Evolutionary conservation across 2,113 vertebrate species (phyloP), one percentile per base, ranked within the genome.

Genomic region (Hippocampus comes): DNA sequence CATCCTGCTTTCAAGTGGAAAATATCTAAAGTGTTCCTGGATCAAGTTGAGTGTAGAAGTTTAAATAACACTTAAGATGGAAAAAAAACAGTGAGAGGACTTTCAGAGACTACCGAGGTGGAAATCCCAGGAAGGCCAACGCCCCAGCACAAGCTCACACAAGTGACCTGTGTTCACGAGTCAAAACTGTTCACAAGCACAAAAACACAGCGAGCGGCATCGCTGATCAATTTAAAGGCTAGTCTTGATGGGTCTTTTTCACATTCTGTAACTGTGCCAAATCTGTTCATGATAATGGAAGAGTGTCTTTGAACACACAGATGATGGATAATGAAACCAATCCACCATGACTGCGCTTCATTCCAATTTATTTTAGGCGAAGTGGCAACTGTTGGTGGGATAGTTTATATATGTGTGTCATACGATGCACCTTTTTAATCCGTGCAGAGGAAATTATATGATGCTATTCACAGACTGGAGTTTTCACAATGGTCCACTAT

Each of bases 1-100:
- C 85, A 88, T 89, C 87, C 87, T 88, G 88, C 86, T 77, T 85
- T 86, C 85, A 88, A 75, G 55, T 82, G 73, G 78, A 79, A 89
- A 82, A 80, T 77, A 57, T 83, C 74, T 71, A 61, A 75, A 74
- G 76, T 73, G 74, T 69, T 74, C 41, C 63, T 65, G 59, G 41
- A 83, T 71, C 30, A 82, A 76, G 78, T 63, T 60, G 56, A 17
- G 48, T 77, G 61, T 66, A 41, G 27, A 9, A 14, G 60, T 60
- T 42, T 55, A 15, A 63, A 82, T 51, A 79, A 77, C 79, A 69
- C 17, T 41, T 41, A 12, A 60, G 43, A 1, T 55, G 57, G 42
- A 73, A 65, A 20, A 23, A 63, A 25, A 68, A 71, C 17, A 38
- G 34, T 38, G 72, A 73, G 73, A 73, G 72, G 76, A 79, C 70